A percentile compares a stretch with the other conserved stretches of the same genome.
phyloP scores from a whole-genome alignment of 2,888 invertebrate genomes.

The Dendrolimus pini region DNA sequence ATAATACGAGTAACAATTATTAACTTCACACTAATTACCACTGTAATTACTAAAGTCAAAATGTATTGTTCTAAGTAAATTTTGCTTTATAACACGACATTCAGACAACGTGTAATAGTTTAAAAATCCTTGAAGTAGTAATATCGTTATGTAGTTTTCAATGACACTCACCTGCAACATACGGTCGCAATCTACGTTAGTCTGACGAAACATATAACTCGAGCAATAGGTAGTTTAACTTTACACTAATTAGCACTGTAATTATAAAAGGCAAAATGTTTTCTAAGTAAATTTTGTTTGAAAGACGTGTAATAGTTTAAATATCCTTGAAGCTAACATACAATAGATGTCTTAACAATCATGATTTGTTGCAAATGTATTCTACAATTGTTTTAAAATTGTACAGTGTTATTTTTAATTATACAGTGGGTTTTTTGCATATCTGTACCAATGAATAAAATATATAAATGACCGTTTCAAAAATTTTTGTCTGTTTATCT shows the following conservation, averaged over 20 bases:
- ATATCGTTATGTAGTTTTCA: conserved; percentile 25
- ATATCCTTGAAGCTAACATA: background rate
- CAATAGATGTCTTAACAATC: background rate
- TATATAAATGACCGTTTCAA: too few relatives aligned
- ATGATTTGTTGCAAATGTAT: background rate
- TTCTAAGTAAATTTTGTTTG: background rate
- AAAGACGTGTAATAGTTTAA: background rate
- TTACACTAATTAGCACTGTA: conserved; percentile 3
- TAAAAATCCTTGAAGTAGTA: conserved; percentile 16
- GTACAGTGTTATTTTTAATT: too few relatives aligned
- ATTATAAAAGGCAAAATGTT: background rate
- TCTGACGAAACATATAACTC: background rate
- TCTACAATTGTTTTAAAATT: background rate
- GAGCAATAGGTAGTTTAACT: conserved; percentile 3
- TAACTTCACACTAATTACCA: conserved; percentile 8
- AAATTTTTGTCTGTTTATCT: too few relatives aligned
- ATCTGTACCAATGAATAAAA: too few relatives aligned
- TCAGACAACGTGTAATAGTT: background rate
- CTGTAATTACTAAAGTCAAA: background rate
- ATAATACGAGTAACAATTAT: background rate
- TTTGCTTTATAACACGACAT: background rate
- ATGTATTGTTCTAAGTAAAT: background rate
- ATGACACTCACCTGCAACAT: conserved; percentile 21
- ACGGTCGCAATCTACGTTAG: background rate
- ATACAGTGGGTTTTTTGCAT: too few relatives aligned